Evolutionary conservation across 2,113 vertebrate genomes (phyloP).

Genomic region (Myotis yumanensis): DNA sequence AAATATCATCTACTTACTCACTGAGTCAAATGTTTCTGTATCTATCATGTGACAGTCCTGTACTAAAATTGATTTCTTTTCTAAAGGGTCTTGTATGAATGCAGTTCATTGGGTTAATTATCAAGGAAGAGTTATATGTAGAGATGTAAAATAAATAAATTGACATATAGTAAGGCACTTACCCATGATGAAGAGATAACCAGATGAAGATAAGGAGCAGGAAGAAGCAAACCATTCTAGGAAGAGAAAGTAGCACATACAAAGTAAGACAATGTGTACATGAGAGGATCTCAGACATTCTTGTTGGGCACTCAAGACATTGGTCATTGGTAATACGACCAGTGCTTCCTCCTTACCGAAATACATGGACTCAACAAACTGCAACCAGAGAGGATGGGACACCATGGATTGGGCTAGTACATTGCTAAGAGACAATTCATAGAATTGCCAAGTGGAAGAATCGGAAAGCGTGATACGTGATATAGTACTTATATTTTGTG

Average conservation of each 20-base stretch:
- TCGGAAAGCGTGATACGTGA: background rate
- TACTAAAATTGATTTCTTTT: background rate
- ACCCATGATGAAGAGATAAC: background rate
- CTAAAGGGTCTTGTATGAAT: background rate
- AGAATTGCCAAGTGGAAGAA: background rate
- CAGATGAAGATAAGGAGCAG: background rate
- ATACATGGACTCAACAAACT: background rate
- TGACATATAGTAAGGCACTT: background rate
- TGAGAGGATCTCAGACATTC: background rate
- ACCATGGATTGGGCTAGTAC: background rate
- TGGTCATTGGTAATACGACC: background rate
- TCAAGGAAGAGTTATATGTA: background rate
- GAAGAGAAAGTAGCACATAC: background rate
- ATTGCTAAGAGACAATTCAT: background rate
- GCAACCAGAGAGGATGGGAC: background rate
- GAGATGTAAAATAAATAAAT: background rate
- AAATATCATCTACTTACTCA: background rate
- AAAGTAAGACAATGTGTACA: background rate
- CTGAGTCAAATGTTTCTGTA: background rate
- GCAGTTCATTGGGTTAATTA: background rate
- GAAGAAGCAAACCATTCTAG: background rate
- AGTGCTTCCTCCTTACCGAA: background rate
- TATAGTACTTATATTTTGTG: background rate
- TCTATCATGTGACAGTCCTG: background rate
- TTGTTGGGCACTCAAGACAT: background rate